A percentile compares a stretch with the other conserved stretches of the same genome.
Evolutionary conservation across 2,888 invertebrate genomes (phyloP).

Genomic region (Brachylomia viminalis): DNA sequence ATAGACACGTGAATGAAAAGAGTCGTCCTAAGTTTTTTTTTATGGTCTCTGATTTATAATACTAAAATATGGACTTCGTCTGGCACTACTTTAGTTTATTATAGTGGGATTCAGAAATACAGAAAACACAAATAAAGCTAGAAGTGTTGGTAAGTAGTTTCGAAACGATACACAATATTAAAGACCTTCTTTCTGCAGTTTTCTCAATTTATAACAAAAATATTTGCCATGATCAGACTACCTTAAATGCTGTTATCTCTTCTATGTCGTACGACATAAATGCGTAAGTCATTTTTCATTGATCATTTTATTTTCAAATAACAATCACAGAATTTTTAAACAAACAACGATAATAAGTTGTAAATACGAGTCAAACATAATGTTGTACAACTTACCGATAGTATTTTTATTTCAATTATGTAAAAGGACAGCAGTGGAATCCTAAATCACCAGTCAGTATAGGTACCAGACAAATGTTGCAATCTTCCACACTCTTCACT

Average conservation of each 20-base stretch:
- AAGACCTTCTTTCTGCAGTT: background rate
- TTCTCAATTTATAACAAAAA: background rate
- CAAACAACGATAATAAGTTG: background rate
- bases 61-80: background rate
- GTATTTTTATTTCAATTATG: background rate
- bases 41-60: background rate
- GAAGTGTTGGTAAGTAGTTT: background rate
- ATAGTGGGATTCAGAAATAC: background rate
- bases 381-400: conserved; percentile 2
- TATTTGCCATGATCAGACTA: background rate
- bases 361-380: background rate
- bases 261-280: background rate
- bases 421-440: background rate
- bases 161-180: background rate
- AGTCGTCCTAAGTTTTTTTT: background rate
- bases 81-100: background rate
- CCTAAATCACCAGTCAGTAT: background rate
- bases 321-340: background rate
- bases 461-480: background rate
- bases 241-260: background rate
- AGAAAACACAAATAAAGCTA: background rate
- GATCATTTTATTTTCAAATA: background rate
- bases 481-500: conserved; percentile 1
- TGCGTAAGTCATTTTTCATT: background rate
- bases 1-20: background rate